Evolutionary conservation across 2,888 invertebrate species (phyloP).

Genomic region (Lasioglossum leucozonium): DNA sequence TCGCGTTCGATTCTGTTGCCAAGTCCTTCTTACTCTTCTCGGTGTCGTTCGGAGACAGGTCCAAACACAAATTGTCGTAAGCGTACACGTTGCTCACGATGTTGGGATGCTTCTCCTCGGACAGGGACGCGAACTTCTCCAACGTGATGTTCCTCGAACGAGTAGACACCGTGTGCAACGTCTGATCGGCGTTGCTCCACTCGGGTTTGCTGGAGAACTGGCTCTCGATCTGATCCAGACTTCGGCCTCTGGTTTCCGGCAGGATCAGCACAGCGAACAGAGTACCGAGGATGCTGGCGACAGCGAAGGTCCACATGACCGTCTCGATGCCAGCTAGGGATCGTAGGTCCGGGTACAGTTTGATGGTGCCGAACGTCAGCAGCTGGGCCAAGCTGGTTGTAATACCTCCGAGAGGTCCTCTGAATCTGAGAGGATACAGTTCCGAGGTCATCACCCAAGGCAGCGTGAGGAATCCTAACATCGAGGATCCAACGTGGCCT

Average conservation of each 20-base stretch:
- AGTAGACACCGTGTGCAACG: constrained; percentile 39
- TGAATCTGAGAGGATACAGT: constrained; percentile 88
- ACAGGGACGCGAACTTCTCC: constrained; percentile 72
- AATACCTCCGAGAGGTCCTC: constrained; percentile 89
- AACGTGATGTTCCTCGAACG: constrained; percentile 71
- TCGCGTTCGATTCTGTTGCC: neutral
- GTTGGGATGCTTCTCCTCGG: constrained; percentile 74
- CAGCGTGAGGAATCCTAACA: constrained; percentile 90
- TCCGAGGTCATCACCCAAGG: constrained; percentile 92
- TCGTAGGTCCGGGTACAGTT: constrained; percentile 89
- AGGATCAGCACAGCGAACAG: constrained; percentile 87
- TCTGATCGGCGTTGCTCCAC: neutral
- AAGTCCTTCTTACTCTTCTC: constrained; percentile 41
- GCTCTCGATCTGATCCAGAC: constrained; percentile 89
- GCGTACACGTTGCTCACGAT: constrained; percentile 70
- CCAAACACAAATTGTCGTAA: constrained; percentile 78
- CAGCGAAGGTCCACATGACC: constrained; percentile 88
- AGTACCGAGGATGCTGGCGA: constrained; percentile 87
- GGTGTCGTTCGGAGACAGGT: constrained; percentile 66
- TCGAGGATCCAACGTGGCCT: constrained; percentile 89
- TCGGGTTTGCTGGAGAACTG: constrained; percentile 85
- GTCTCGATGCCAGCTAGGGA: constrained; percentile 87
- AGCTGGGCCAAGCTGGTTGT: constrained; percentile 90
- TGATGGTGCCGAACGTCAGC: constrained; percentile 89
- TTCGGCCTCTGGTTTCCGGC: constrained; percentile 90